Evolutionary conservation across 1,140 invertebrate genomes (phyloP), one percentile per base, ranked within the genome.

Genomic region (Chironomus striatipennis): DNA sequence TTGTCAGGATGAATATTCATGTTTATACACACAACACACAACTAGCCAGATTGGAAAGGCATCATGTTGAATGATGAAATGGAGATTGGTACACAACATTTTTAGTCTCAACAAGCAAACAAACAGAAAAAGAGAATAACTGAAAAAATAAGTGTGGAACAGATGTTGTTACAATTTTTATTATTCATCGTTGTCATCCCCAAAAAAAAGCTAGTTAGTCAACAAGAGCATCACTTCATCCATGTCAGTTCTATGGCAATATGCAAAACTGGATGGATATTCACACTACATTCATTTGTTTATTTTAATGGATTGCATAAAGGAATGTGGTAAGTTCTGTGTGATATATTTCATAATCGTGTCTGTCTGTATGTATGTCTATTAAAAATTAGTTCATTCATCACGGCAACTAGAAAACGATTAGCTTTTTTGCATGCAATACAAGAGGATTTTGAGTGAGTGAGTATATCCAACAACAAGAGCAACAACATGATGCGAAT

Each of bases 371-470:
- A n/a, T n/a, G 24, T 34, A 34, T 18, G 64, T 67, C 64, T 15
- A 67, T 67, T 67, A 67, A 67, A 47, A 67, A 67, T 67, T 67
- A 67, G 64, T 67, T 67, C 18, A 67, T 67, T 67, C 64, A 67
- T 67, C 64, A 34, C 64, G n/a, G 64, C 64, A 17, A 67, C 64
- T 67, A 20, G 7, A 20, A 18, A 67, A 67, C 64, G 43, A 47
- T 67, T 67, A 67, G 64, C 64, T 7, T 12, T 10, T 12, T n/a
- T 57, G 47, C 47, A 57, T 57, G 47, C 47, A 34, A 34, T 34
- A 34, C 43, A 47, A 47, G 43, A 9, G 8, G 9, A 47, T 10
- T 15, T 9, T 47, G 43, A 47, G 1, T 47, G 43, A 47, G 15
- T 47, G 43, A 10, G 8, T 47, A 15, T 15, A 47, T 47, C 15